phyloP scores from a whole-genome alignment of 2,888 invertebrate species.

The Drosophila anomelani region DNA sequence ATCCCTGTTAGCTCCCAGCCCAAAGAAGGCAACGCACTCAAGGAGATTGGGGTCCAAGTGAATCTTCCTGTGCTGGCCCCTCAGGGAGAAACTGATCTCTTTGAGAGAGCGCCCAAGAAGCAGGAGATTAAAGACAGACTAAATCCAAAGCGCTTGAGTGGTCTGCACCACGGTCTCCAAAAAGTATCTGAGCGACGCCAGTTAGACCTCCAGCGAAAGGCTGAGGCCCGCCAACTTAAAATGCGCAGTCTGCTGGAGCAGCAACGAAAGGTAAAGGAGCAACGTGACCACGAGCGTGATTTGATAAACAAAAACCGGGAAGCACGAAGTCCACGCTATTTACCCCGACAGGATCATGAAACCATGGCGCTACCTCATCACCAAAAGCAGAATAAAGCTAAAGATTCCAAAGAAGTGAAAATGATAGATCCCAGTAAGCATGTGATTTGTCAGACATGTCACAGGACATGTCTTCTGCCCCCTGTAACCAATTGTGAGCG shows the following conservation, averaged over 20 bases:
- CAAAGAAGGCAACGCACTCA: too few species aligned
- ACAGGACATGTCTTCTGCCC: too few species aligned
- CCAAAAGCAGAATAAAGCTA: not conserved
- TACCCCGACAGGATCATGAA: not conserved
- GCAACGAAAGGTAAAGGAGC: slow-evolving; percentile 18
- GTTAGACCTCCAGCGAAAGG: slow-evolving; percentile 5
- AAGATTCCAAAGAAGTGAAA: too few species aligned
- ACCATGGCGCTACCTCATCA: too few species aligned
- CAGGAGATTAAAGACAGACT: not conserved
- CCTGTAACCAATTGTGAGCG: not conserved
- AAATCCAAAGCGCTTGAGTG: not conserved
- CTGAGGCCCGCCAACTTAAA: not conserved
- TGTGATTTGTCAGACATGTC: not conserved
- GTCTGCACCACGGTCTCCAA: not conserved
- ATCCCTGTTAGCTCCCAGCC: not conserved
- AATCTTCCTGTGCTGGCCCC: not conserved
- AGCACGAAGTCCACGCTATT: not conserved
- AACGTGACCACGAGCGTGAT: slow-evolving; percentile 14
- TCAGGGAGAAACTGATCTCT: not conserved
- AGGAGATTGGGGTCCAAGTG: slow-evolving; percentile 1
- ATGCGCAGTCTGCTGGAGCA: slow-evolving; percentile 2
- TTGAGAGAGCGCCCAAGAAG: not conserved
- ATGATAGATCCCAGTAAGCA: too few species aligned
- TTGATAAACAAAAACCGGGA: slow-evolving; percentile 10
- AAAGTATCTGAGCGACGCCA: slow-evolving; percentile 1